Conservation (phyloP, 2,888 invertebrate species). For the Campoplex capitator region DNA sequence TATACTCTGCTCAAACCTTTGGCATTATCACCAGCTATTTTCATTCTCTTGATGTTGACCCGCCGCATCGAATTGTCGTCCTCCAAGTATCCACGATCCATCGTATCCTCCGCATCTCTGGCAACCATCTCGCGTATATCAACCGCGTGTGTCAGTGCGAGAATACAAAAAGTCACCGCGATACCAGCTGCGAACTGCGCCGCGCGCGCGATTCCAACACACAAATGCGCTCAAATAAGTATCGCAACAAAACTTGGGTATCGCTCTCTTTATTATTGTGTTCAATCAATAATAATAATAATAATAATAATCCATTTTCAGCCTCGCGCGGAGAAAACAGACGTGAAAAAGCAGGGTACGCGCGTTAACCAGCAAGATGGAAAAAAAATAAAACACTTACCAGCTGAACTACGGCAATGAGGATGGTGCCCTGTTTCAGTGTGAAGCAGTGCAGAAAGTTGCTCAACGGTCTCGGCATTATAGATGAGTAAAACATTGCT, state of each 20-base stretch:
- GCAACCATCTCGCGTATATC: constrained; percentile 84
- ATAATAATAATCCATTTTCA: no score
- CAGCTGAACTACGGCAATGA: constrained; percentile 84
- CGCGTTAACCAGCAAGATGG: constrained; percentile 21
- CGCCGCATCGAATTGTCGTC: constrained; percentile 82
- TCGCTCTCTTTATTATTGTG: no score
- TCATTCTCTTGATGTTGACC: constrained; percentile 84
- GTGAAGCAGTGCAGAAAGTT: constrained; percentile 82
- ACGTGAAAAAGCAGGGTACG: no score
- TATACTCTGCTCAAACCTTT: constrained; percentile 77
- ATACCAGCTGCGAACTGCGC: constrained; percentile 82
- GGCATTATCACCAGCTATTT: constrained; percentile 84
- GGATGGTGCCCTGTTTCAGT: constrained; percentile 83
- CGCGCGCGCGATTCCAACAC: constrained; percentile 1
- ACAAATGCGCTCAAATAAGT: no score
- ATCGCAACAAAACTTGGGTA: no score
- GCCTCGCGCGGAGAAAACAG: no score
- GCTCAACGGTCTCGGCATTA: constrained; percentile 72
- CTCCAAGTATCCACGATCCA: constrained; percentile 83
- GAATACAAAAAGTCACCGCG: constrained; percentile 81
- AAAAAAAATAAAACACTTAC: constrained; percentile 76
- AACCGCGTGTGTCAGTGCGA: constrained; percentile 84
- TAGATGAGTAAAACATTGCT: constrained; percentile 17
- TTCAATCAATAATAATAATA: no score
- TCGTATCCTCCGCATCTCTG: constrained; percentile 84